Conservation (phyloP, 2,888 invertebrate species). For the Drosophila merina region DNA sequence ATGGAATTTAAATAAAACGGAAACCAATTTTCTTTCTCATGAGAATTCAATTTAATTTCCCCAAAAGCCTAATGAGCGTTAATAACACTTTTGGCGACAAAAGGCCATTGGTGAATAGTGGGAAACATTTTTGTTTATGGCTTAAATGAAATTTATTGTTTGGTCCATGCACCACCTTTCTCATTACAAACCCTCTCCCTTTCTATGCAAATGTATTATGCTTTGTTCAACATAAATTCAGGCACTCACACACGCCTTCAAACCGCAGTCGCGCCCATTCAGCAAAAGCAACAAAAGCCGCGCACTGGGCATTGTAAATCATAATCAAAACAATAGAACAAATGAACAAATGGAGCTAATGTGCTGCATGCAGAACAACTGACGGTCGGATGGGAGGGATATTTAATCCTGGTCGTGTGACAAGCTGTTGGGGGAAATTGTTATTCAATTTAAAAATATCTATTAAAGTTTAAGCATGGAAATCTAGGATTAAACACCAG, state of each 20-base stretch:
- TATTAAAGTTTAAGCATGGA: not conserved
- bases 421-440: constrained; percentile 48
- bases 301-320: constrained; percentile 81
- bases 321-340: constrained; percentile 81
- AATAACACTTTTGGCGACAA: constrained; percentile 45
- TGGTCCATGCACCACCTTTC: constrained; percentile 18
- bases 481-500: not conserved
- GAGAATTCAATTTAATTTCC: not conserved
- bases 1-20: not conserved
- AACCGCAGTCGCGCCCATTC: constrained; percentile 61
- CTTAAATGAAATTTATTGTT: constrained; percentile 74
- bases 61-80: constrained; percentile 57
- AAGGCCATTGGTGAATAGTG: constrained; percentile 30
- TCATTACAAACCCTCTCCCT: constrained; percentile 4
- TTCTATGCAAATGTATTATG: constrained; percentile 58
- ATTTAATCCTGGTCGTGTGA: constrained; percentile 8
- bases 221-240: constrained; percentile 44
- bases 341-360: constrained; percentile 80
- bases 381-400: constrained; percentile 30
- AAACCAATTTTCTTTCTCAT: not conserved
- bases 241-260: constrained; percentile 23
- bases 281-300: constrained; percentile 68
- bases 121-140: constrained; percentile 35
- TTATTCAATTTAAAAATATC: constrained; percentile 24
- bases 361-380: constrained; percentile 59